Percentiles rank a stretch among this genome's conserved stretches.
phyloP scores from a whole-genome alignment of 2,113 vertebrate genomes.

The Ctenomys sociabilis region DNA sequence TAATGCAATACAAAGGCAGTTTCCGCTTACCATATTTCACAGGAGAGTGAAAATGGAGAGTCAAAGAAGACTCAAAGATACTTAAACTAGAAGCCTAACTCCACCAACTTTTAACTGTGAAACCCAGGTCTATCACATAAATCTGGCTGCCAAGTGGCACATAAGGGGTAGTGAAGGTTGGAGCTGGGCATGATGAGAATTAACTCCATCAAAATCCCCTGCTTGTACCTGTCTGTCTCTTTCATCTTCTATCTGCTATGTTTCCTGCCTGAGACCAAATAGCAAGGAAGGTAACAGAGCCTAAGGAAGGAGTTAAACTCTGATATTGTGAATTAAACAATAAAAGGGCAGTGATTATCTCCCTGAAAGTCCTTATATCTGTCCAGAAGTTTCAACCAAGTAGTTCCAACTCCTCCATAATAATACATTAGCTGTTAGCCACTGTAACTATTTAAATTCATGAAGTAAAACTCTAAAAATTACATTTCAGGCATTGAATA shows the following conservation, averaged over 20 bases:
- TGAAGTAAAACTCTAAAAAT: background rate
- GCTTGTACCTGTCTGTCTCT: background rate
- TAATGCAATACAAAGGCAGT: background rate
- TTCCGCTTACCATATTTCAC: background rate
- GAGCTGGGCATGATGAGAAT: fast-evolving
- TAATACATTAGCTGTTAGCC: background rate
- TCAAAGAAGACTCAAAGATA: background rate
- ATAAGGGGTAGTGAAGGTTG: background rate
- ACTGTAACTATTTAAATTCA: background rate
- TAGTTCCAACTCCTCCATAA: background rate
- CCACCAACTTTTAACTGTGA: background rate
- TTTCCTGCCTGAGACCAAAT: background rate
- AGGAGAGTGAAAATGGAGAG: background rate
- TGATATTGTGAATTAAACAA: background rate
- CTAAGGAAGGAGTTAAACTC: background rate
- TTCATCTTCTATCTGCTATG: background rate
- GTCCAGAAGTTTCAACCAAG: background rate
- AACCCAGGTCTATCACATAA: background rate
- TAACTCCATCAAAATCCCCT: background rate
- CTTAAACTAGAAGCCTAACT: background rate
- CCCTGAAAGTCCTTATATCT: background rate
- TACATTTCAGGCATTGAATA: background rate
- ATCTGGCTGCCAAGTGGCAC: background rate
- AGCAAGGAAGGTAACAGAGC: background rate
- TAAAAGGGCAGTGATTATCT: background rate